These are phyloP conservation scores for Drosophila cyrtoloma DNA, from an alignment of 2,888 invertebrate species.

Conservation along the genomic window DNA sequence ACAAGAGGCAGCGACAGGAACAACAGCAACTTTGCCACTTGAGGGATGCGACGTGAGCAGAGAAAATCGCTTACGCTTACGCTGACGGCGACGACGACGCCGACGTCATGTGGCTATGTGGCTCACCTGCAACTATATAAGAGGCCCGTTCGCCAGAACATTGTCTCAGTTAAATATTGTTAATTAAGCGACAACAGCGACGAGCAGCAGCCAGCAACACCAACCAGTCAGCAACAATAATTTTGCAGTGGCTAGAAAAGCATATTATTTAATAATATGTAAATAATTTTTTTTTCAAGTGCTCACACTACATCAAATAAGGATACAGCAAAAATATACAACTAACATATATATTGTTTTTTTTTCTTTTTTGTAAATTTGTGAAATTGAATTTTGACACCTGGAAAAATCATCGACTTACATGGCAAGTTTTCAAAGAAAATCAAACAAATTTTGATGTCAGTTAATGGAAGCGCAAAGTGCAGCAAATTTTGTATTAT, in stretches of 20 bases:
- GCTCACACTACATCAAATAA: conserved; percentile 5
- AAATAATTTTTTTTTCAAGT: conserved; percentile 17
- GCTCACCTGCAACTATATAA: conserved; percentile 73
- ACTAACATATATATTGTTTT: background rate
- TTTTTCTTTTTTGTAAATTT: background rate
- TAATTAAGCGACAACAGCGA: conserved; percentile 67
- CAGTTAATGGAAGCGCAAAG: background rate
- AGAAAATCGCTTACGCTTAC: background rate
- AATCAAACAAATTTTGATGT: conserved; percentile 2
- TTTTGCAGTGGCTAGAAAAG: background rate
- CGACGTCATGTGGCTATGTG: conserved; percentile 7
- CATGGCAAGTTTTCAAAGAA: background rate
- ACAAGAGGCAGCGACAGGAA: conserved; percentile 16
- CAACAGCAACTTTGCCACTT: conserved; percentile 18
- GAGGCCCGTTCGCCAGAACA: conserved; percentile 56
- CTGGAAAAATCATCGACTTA: background rate
- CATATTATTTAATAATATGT: background rate
- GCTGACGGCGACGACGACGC: background rate
- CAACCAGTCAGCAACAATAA: conserved; percentile 16
- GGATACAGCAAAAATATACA: conserved; percentile 3
- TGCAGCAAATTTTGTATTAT: background rate
- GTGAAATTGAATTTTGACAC: background rate
- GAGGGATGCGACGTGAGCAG: conserved; percentile 48
- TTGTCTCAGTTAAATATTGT: conserved; percentile 77
- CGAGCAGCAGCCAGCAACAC: conserved; percentile 18